A percentile compares a stretch with the other conserved stretches of the same genome.
Conservation (phyloP, 2,797 vertebrate species). For the Pelochelys cantorii region DNA sequence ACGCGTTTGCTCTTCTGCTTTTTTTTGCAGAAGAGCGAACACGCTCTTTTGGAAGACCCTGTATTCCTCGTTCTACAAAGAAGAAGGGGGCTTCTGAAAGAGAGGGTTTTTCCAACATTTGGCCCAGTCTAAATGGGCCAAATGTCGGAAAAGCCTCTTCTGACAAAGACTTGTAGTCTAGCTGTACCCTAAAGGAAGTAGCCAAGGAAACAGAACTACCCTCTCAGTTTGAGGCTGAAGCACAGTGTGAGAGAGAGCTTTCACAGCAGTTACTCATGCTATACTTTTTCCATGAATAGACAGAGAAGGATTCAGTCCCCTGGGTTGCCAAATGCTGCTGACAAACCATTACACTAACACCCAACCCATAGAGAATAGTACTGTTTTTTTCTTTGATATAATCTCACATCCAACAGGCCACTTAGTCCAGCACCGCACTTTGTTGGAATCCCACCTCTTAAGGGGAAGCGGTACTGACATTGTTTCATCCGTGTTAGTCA, state of each 20-base stretch:
- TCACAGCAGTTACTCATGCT: not conserved
- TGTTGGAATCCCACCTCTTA: not conserved
- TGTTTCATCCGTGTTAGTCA: not conserved
- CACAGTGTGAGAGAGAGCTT: not conserved
- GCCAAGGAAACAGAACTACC: not conserved
- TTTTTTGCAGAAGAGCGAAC: too few relatives aligned
- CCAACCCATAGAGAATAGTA: not conserved
- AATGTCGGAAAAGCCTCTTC: too few relatives aligned
- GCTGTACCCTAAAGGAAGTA: not conserved
- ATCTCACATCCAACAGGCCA: not conserved
- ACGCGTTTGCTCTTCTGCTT: too few relatives aligned
- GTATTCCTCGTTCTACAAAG: too few relatives aligned
- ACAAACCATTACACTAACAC: not conserved
- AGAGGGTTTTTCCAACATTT: too few relatives aligned
- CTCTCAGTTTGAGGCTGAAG: not conserved
- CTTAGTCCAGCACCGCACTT: not conserved
- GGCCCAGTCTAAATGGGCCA: too few relatives aligned
- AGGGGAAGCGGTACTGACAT: not conserved
- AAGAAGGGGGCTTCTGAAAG: too few relatives aligned
- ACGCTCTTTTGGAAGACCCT: too few relatives aligned
- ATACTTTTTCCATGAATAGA: not conserved
- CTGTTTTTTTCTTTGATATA: not conserved
- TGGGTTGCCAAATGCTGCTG: not conserved
- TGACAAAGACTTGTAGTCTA: too few relatives aligned
- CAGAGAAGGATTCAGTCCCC: not conserved